A percentile compares a stretch with the other conserved stretches of the same genome.
Evolutionary conservation across 1,140 invertebrate genomes (phyloP).

Genomic region (Euschistus heros): DNA sequence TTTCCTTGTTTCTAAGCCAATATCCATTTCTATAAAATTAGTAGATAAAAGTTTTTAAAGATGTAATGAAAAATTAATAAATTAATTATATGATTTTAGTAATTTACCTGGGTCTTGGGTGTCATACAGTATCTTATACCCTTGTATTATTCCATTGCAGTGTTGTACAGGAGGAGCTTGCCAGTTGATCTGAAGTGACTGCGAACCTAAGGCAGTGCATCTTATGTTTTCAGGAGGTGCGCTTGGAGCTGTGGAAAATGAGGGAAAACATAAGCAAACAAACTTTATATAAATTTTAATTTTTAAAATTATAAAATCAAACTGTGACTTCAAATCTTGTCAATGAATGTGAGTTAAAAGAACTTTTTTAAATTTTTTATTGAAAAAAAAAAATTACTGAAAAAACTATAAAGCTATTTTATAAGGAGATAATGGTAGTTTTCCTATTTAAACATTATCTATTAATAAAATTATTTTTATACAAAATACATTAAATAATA

Average conservation of each 20-base stretch:
- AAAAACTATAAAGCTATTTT: too few relatives aligned
- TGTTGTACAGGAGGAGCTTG: conserved; percentile 64
- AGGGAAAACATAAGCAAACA: conserved; percentile 15
- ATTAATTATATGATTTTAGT: neutral
- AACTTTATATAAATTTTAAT: neutral
- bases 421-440: too few relatives aligned
- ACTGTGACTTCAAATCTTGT: too few relatives aligned
- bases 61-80: neutral
- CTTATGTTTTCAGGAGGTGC: conserved; percentile 59
- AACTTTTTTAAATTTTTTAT: too few relatives aligned
- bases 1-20: conserved; percentile 38
- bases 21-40: conserved; percentile 22
- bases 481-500: too few relatives aligned
- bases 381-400: too few relatives aligned
- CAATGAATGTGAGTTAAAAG: too few relatives aligned
- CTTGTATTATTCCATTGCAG: conserved; percentile 69
- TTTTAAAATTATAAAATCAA: too few relatives aligned
- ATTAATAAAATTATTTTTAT: too few relatives aligned
- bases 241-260: conserved; percentile 49
- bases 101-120: conserved; percentile 36
- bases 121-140: conserved; percentile 68
- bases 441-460: too few relatives aligned
- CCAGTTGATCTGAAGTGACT: conserved; percentile 73
- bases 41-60: neutral
- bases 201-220: conserved; percentile 54